Conservation (phyloP, 2,888 invertebrate species). For the Scaeva pyrastri region DNA sequence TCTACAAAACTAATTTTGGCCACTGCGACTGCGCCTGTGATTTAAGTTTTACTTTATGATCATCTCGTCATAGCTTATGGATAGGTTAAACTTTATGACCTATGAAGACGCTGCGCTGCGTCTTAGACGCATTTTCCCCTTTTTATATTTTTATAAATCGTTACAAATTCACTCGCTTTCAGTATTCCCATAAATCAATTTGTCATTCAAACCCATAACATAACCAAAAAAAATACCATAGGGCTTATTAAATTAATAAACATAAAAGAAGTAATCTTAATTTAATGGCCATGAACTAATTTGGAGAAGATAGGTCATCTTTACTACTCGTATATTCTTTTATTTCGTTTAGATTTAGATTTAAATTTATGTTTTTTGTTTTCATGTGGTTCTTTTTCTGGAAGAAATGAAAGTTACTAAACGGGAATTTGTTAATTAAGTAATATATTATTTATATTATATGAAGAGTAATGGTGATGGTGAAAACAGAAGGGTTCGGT, state of each 20-base stretch:
- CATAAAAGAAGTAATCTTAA: background rate
- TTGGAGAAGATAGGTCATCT: constrained; percentile 6
- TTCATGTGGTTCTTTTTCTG: background rate
- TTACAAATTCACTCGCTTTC: constrained; percentile 3
- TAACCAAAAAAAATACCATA: background rate
- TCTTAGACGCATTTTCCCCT: too few relatives aligned
- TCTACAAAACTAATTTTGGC: too few relatives aligned
- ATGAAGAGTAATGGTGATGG: background rate
- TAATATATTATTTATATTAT: constrained; percentile 15
- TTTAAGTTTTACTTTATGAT: background rate
- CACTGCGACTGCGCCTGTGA: too few relatives aligned
- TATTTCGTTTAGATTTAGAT: background rate
- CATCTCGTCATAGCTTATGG: background rate
- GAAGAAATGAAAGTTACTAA: constrained; percentile 30
- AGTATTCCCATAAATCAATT: background rate
- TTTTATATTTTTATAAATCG: background rate
- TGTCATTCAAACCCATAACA: background rate
- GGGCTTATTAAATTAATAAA: background rate
- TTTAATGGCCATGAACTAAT: constrained; percentile 37
- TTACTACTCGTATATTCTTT: background rate
- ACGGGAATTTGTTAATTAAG: constrained; percentile 11
- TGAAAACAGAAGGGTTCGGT: background rate
- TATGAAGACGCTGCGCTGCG: background rate
- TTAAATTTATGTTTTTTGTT: background rate
- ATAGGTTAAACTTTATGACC: constrained; percentile 1